These are phyloP conservation scores for Selenia dentaria DNA, from an alignment of 2,888 invertebrate species.

Conservation along the genomic window DNA sequence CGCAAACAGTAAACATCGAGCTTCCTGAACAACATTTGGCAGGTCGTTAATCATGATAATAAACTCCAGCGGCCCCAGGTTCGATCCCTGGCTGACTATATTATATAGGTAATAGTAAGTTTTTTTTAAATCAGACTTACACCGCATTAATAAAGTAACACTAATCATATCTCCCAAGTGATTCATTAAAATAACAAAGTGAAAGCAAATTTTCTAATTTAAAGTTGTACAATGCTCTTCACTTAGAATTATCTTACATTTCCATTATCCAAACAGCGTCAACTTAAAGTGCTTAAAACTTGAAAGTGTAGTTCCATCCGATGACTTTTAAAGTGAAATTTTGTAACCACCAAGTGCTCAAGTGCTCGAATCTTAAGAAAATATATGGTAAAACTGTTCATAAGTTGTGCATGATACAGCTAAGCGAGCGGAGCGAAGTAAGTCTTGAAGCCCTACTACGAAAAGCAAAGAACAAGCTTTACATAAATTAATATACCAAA, in stretches of 20 bases:
- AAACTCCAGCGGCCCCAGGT: too few relatives aligned
- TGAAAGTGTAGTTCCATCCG: slow-evolving; percentile 21
- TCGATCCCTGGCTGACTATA: too few relatives aligned
- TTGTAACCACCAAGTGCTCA: slow-evolving; percentile 26
- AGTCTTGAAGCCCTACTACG: slow-evolving; percentile 8
- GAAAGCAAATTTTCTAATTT: too few relatives aligned
- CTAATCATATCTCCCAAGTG: too few relatives aligned
- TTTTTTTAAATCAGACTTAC: too few relatives aligned
- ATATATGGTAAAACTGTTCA: slow-evolving; percentile 44
- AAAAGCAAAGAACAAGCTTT: background rate
- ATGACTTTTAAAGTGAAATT: slow-evolving; percentile 35
- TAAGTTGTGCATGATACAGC: slow-evolving; percentile 40
- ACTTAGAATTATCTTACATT: slow-evolving; percentile 9
- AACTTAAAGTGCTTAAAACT: slow-evolving; percentile 18
- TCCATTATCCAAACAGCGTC: slow-evolving; percentile 15
- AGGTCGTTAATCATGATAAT: too few relatives aligned
- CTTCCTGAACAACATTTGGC: too few relatives aligned
- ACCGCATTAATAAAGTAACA: too few relatives aligned
- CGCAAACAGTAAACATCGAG: too few relatives aligned
- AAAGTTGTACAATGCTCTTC: background rate
- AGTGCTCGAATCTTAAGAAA: slow-evolving; percentile 32
- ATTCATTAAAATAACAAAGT: too few relatives aligned
- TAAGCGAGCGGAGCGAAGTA: slow-evolving; percentile 31
- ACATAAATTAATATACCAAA: too few relatives aligned
- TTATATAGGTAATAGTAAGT: too few relatives aligned